Evolutionary conservation across 2,888 invertebrate genomes (phyloP).

Genomic region (Pachycephus smyrnensis): DNA sequence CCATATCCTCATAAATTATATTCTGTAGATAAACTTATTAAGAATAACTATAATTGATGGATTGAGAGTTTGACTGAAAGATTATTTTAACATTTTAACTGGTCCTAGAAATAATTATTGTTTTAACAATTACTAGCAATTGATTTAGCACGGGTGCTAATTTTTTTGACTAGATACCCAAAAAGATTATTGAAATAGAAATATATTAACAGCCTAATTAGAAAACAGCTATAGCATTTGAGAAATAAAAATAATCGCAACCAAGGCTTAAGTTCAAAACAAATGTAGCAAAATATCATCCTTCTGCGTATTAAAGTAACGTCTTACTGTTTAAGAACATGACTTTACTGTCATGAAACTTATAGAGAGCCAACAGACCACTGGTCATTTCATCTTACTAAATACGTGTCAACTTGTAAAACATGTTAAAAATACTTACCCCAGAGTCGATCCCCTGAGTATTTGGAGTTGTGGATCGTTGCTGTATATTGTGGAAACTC

Average conservation of each 20-base stretch:
- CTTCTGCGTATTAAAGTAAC: background rate
- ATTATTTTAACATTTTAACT: background rate
- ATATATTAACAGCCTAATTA: background rate
- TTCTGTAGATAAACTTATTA: background rate
- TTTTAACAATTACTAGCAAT: background rate
- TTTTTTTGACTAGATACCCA: background rate
- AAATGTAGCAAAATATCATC: background rate
- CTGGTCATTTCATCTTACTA: background rate
- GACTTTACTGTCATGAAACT: background rate
- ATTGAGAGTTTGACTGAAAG: background rate
- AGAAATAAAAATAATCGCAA: background rate
- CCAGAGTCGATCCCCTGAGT: slow-evolving; percentile 81
- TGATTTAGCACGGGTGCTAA: background rate
- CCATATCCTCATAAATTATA: background rate
- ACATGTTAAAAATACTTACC: slow-evolving; percentile 69
- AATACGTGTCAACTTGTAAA: background rate
- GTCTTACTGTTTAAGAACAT: background rate
- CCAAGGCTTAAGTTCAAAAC: background rate
- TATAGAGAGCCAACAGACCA: background rate
- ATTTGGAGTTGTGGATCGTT: slow-evolving; percentile 82
- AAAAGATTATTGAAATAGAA: background rate
- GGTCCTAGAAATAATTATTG: background rate
- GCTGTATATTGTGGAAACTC: slow-evolving; percentile 79
- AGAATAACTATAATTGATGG: background rate
- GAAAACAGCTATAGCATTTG: background rate